A percentile compares a stretch with the other conserved stretches of the same genome.
Evolutionary conservation across 2,888 invertebrate species (phyloP).

Genomic region (Allophyes oxyacanthae): DNA sequence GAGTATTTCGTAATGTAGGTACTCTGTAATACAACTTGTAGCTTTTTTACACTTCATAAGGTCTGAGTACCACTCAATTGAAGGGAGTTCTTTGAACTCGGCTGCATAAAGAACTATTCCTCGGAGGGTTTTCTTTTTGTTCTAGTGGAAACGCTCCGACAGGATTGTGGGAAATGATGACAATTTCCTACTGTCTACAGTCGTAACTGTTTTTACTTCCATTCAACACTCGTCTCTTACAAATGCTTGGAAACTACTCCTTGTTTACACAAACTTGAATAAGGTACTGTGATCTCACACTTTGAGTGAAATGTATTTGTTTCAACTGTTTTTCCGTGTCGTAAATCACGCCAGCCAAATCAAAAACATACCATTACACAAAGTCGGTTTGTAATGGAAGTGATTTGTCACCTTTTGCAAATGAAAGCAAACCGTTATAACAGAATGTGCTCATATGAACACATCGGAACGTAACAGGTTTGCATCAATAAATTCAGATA

Average conservation of each 20-base stretch:
- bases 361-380: constrained; percentile 11
- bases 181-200: constrained; percentile 64
- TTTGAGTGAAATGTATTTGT: constrained; percentile 24
- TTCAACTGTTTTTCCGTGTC: constrained; percentile 19
- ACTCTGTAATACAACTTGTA: constrained; percentile 43
- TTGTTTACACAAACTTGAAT: constrained; percentile 46
- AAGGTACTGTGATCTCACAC: constrained; percentile 29
- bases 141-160: constrained; percentile 58
- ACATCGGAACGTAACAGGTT: constrained; percentile 33
- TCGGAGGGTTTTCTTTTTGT: constrained; percentile 60
- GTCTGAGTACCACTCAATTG: constrained; percentile 63
- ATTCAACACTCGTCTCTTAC: constrained; percentile 53
- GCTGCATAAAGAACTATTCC: constrained; percentile 65
- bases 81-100: constrained; percentile 69
- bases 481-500: constrained; percentile 67
- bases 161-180: constrained; percentile 71
- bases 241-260: constrained; percentile 45
- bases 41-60: constrained; percentile 61
- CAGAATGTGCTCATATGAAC: constrained; percentile 33
- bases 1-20: constrained; percentile 15
- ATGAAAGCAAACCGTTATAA: constrained; percentile 6
- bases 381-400: constrained; percentile 12
- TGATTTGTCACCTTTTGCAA: constrained; percentile 31
- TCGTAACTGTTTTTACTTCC: constrained; percentile 60
- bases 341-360: constrained; percentile 22